These are phyloP conservation scores for Pseudorhombus dupliciocellatus DNA, from an alignment of 2,113 vertebrate species.

Conservation along the genomic window DNA sequence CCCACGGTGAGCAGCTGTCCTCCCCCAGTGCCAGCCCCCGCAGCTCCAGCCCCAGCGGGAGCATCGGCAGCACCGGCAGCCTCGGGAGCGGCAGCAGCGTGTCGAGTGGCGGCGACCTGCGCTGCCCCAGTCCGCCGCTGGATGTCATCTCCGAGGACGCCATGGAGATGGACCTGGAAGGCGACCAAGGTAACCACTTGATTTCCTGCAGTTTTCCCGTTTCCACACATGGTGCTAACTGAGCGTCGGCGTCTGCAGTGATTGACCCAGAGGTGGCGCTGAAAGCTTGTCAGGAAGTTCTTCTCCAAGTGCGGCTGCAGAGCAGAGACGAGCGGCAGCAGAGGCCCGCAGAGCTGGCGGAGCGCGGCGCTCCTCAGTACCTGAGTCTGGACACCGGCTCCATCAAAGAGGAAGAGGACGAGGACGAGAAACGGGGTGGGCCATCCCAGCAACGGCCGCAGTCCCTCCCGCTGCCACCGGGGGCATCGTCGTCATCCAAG, in stretches of 20 bases:
- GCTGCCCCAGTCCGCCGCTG: conserved; percentile 74
- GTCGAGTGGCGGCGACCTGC: conserved; percentile 44
- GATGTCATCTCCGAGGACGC: conserved; percentile 89
- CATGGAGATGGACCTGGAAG: conserved; percentile 68
- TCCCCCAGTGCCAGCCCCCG: conserved; percentile 67
- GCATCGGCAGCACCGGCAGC: conserved; percentile 68
- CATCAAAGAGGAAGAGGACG: conserved; percentile 61
- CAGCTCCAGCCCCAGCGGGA: conserved; percentile 71
- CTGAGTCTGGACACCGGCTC: conserved; percentile 41
- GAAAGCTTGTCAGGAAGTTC: conserved; percentile 91
- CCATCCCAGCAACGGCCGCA: not conserved
- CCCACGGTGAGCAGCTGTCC: conserved; percentile 53
- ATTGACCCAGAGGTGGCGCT: conserved; percentile 93
- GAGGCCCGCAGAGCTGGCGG: not conserved
- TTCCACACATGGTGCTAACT: too few species aligned
- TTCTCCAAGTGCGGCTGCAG: conserved; percentile 86
- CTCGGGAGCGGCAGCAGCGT: conserved; percentile 51
- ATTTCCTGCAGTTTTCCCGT: too few species aligned
- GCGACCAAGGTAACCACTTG: conserved; percentile 58
- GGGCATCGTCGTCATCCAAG: conserved; percentile 82
- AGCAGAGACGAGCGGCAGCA: conserved; percentile 34
- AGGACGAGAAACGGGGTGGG: conserved; percentile 1
- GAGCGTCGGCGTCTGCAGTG: too few species aligned
- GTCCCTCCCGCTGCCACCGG: accelerated
- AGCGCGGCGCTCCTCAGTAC: conserved; percentile 8